phyloP scores from a whole-genome alignment of 2,888 invertebrate genomes.

The Hydropsyche betteni region DNA sequence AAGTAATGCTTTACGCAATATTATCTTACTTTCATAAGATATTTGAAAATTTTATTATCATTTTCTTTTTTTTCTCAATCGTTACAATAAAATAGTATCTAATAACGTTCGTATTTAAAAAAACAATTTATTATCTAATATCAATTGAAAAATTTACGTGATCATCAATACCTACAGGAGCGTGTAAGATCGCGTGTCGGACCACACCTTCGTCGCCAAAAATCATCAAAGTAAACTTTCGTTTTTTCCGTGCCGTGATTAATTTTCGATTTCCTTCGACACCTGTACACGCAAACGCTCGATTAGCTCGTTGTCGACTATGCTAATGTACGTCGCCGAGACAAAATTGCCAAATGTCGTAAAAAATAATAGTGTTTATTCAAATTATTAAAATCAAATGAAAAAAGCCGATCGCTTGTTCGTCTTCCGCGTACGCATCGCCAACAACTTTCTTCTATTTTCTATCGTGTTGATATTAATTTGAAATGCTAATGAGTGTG shows the following conservation, averaged over 20 bases:
- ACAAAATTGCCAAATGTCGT: too few relatives aligned
- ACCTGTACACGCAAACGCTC: constrained; percentile 1
- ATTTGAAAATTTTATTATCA: not conserved
- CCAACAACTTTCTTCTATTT: constrained; percentile 9
- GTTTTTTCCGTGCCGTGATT: constrained; percentile 21
- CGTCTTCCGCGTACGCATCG: constrained; percentile 1
- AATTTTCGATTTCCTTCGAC: constrained; percentile 18
- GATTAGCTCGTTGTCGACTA: not conserved
- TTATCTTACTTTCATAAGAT: not conserved
- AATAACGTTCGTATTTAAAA: too few relatives aligned
- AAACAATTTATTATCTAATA: too few relatives aligned
- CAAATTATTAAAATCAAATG: too few relatives aligned
- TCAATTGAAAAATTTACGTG: not conserved
- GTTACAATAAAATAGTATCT: too few relatives aligned
- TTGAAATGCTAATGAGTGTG: constrained; percentile 10
- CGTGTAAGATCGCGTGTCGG: not conserved
- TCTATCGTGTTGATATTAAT: not conserved
- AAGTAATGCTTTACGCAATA: not conserved
- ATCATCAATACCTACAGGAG: not conserved
- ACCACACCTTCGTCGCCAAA: constrained; percentile 6
- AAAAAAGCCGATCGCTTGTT: not conserved
- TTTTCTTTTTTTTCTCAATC: not conserved
- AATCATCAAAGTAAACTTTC: constrained; percentile 20
- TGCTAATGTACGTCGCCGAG: constrained; percentile 4
- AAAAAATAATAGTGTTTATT: too few relatives aligned